Evolutionary conservation across 1,140 invertebrate genomes (phyloP).

Genomic region (Ctenoplectra terminalis): DNA sequence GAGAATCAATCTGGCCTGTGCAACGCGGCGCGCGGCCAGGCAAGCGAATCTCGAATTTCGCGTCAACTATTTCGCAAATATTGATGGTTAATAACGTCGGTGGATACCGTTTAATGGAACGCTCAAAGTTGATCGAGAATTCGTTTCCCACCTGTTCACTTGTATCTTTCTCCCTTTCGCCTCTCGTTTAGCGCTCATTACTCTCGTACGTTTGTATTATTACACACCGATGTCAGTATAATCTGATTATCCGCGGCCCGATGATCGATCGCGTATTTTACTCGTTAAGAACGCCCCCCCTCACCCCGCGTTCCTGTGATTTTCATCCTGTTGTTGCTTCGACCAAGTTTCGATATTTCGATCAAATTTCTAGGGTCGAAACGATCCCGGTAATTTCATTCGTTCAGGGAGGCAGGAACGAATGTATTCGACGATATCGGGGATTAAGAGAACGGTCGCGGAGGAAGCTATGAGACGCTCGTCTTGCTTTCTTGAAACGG

Average conservation of each 20-base stretch:
- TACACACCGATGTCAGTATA: conserved; percentile 48
- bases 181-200: conserved; percentile 47
- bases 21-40: not conserved
- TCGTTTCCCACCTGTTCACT: conserved; percentile 39
- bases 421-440: not conserved
- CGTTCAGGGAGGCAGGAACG: not conserved
- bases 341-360: not conserved
- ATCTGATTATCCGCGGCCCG: conserved; percentile 38
- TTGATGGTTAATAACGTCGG: conserved; percentile 50
- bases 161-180: conserved; percentile 38
- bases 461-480: too few species aligned
- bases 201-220: conserved; percentile 37
- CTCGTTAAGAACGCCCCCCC: conserved; percentile 49
- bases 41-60: conserved; percentile 21
- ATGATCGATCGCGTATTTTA: conserved; percentile 43
- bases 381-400: conserved; percentile 6
- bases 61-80: conserved; percentile 54
- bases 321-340: not conserved
- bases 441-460: not conserved
- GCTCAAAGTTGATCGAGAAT: conserved; percentile 50
- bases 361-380: not conserved
- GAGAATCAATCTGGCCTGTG: conserved; percentile 19
- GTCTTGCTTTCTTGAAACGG: too few species aligned
- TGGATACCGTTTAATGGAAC: conserved; percentile 48
- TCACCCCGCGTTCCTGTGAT: conserved; percentile 9